A percentile compares a stretch with the other conserved stretches of the same genome.
Conservation (phyloP, 2,888 invertebrate species). For the Unio delphinus region DNA sequence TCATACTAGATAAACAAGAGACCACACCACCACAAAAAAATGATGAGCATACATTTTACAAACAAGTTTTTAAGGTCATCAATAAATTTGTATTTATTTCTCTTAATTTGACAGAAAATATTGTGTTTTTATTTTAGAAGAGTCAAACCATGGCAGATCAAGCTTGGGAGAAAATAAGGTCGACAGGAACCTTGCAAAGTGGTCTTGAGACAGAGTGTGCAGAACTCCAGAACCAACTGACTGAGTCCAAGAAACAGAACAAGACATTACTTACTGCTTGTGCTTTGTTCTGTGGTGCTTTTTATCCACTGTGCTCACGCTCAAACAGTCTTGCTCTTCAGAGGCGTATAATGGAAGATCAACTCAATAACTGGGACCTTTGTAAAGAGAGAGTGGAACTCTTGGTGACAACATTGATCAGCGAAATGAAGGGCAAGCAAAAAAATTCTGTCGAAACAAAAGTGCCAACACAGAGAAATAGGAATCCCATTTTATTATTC, state of each 20-base stretch:
- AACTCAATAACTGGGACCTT: slow-evolving; percentile 54
- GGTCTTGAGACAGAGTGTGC: slow-evolving; percentile 64
- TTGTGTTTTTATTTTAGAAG: slow-evolving; percentile 48
- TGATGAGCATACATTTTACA: neutral
- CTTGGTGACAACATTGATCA: slow-evolving; percentile 47
- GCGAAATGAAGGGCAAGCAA: slow-evolving; percentile 44
- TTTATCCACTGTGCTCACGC: slow-evolving; percentile 61
- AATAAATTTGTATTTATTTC: neutral
- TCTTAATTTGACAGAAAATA: neutral
- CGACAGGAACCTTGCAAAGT: slow-evolving; percentile 61
- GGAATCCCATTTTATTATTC: slow-evolving; percentile 57
- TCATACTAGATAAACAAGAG: no score
- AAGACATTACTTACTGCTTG: slow-evolving; percentile 58
- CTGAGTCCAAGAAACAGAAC: slow-evolving; percentile 50
- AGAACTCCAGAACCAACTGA: slow-evolving; percentile 53
- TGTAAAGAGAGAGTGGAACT: slow-evolving; percentile 57
- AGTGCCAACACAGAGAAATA: slow-evolving; percentile 23
- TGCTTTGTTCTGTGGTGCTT: slow-evolving; percentile 63
- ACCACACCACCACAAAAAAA: no score
- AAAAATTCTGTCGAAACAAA: slow-evolving; percentile 22
- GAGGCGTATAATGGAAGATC: slow-evolving; percentile 59
- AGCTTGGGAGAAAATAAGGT: slow-evolving; percentile 66
- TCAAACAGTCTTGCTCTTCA: slow-evolving; percentile 53
- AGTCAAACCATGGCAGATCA: slow-evolving; percentile 67
- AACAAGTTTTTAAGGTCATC: neutral